phyloP scores from a whole-genome alignment of 2,888 invertebrate species.

The Emmelina monodactyla region DNA sequence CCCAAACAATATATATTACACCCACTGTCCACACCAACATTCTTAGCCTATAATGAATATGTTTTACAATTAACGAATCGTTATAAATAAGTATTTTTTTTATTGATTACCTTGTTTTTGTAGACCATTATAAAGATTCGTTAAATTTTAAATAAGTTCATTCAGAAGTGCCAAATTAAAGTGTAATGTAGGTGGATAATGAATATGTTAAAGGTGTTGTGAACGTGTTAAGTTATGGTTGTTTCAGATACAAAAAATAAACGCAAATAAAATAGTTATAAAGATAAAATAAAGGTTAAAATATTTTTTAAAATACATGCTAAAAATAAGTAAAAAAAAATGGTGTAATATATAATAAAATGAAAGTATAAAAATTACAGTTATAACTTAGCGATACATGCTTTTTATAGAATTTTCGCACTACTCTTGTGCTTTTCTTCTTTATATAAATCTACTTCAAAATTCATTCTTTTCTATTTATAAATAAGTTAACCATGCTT shows the following conservation, averaged over 20 bases:
- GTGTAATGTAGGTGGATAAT: slow-evolving; percentile 17
- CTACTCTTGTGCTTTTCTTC: slow-evolving; percentile 58
- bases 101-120: too few species aligned
- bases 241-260: slow-evolving; percentile 6
- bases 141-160: too few species aligned
- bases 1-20: slow-evolving; percentile 25
- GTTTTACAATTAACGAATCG: slow-evolving; percentile 30
- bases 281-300: too few species aligned
- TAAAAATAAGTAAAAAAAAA: slow-evolving; percentile 4
- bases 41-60: slow-evolving; percentile 36
- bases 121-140: too few species aligned
- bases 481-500: slow-evolving; percentile 57
- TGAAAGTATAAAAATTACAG: slow-evolving; percentile 23
- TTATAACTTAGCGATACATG: slow-evolving; percentile 51
- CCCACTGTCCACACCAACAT: slow-evolving; percentile 60
- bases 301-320: background rate
- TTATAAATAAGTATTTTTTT: too few species aligned
- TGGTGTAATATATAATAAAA: slow-evolving; percentile 19
- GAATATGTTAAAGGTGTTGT: slow-evolving; percentile 40
- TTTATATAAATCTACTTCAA: slow-evolving; percentile 30
- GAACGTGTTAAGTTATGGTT: slow-evolving; percentile 21
- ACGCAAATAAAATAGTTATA: slow-evolving; percentile 7
- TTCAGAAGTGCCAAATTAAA: too few species aligned
- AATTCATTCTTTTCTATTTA: slow-evolving; percentile 38
- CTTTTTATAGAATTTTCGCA: slow-evolving; percentile 52